These are phyloP conservation scores for Myotis daubentonii DNA, from an alignment of 2,797 vertebrate species.

Conservation along the genomic window DNA sequence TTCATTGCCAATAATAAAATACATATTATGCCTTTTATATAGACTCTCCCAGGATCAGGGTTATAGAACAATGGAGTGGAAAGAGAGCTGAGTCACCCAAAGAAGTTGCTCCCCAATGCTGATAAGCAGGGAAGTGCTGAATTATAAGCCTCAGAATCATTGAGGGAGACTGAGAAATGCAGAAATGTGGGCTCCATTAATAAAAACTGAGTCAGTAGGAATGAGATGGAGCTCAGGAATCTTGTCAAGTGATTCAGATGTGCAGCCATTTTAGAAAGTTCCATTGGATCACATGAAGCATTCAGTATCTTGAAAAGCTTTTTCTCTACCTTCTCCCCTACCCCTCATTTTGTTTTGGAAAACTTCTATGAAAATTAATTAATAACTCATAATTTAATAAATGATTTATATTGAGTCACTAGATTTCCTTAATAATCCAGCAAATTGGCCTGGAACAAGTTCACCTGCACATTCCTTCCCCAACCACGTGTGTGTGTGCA, in stretches of 20 bases:
- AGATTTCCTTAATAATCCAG: not conserved
- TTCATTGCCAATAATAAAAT: not conserved
- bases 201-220: not conserved
- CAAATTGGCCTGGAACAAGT: not conserved
- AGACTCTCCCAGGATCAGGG: not conserved
- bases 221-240: not conserved
- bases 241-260: not conserved
- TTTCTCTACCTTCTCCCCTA: not conserved
- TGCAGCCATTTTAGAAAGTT: not conserved
- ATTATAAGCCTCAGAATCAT: not conserved
- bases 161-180: not conserved
- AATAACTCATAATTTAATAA: not conserved
- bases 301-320: not conserved
- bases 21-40: not conserved
- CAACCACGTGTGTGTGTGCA: rapidly evolving
- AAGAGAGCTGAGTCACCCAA: not conserved
- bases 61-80: not conserved
- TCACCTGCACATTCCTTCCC: not conserved
- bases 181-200: not conserved
- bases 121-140: rapidly evolving
- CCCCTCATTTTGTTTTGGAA: not conserved
- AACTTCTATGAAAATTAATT: not conserved
- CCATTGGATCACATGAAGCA: not conserved
- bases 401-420: not conserved
- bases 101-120: not conserved